phyloP scores from a whole-genome alignment of 1,140 invertebrate species.

The Nomia melanderi region DNA sequence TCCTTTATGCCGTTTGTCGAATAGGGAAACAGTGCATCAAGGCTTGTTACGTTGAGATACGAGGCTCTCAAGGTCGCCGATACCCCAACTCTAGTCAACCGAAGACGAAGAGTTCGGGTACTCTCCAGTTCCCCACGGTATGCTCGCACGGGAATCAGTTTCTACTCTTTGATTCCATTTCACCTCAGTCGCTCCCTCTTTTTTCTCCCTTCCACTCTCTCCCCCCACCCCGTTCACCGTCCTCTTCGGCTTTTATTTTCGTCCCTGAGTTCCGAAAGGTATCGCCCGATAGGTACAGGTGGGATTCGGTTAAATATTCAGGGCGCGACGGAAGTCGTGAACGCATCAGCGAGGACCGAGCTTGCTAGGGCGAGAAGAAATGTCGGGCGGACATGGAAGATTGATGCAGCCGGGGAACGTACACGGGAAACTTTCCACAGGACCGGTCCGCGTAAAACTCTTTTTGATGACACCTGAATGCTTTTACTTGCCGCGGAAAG shows the following conservation, averaged over 20 bases:
- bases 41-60: not conserved
- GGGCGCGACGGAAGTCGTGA: conserved; percentile 3
- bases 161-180: conserved; percentile 38
- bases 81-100: conserved; percentile 23
- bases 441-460: conserved; percentile 15
- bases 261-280: conserved; percentile 16
- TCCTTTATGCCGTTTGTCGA: too few species aligned
- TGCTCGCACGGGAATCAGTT: conserved; percentile 21
- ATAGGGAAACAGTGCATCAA: too few species aligned
- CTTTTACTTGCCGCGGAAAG: conserved; percentile 18
- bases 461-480: conserved; percentile 25
- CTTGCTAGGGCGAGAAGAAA: not conserved
- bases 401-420: conserved; percentile 28
- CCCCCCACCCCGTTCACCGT: too few species aligned
- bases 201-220: too few species aligned
- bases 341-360: not conserved
- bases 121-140: not conserved
- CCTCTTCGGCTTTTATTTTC: not conserved
- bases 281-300: conserved; percentile 30
- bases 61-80: conserved; percentile 20
- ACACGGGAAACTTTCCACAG: conserved; percentile 22
- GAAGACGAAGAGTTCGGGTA: not conserved
- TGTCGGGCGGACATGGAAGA: conserved; percentile 31
- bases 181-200: not conserved
- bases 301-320: conserved; percentile 53